Base-by-base conservation (phyloP, 1,140 invertebrate species). In the Tachypleus tridentatus region DNA sequence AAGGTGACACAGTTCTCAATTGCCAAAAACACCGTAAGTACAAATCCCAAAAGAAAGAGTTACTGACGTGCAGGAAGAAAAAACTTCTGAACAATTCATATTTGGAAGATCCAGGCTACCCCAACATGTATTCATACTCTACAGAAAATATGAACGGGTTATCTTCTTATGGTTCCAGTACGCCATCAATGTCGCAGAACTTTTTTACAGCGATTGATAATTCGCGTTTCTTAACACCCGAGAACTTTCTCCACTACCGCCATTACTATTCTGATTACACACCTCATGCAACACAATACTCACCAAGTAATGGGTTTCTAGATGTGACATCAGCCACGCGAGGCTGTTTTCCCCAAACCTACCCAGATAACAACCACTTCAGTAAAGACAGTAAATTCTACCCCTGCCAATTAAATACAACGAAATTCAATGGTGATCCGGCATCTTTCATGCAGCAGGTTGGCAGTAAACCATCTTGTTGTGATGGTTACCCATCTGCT, bases 1-100 rank as follows among this genome's bases (percentile, higher is more conserved):
- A 70, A 50, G 66, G 66, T 56, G 69, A 72, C 49, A 65, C 69
- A 58, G 63, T 67, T n/a, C 61, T 70, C 10, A 65, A 67, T 49
- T 70, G 72, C 64, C 72, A 77, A 73, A 62, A 89, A 72, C 86
- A 66, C 56, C 82, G 90, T 49, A 81, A 93, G 69, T 94, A 94
- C 76, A 96, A 96, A 76, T 93, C 90, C 6, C 92, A 95, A 77
- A 79, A 94, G 4, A 80, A 91, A 47, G 93, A 97, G 77, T 95
- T 95, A 74, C 79, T 96, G 5, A 92, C 91, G 3, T 82, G 92
- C 60, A 97, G 76, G 83, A 90, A 73, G 91, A 92, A 93, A 80
- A 79, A 89, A 9, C 7, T 60, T 50, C 62, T 61, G 4, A 61
- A 51, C 49, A 64, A 68, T 60, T 57, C 67, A 10, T 72, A 74